Evolutionary conservation across 2,113 vertebrate genomes (phyloP).

Genomic region (Clarias magur): DNA sequence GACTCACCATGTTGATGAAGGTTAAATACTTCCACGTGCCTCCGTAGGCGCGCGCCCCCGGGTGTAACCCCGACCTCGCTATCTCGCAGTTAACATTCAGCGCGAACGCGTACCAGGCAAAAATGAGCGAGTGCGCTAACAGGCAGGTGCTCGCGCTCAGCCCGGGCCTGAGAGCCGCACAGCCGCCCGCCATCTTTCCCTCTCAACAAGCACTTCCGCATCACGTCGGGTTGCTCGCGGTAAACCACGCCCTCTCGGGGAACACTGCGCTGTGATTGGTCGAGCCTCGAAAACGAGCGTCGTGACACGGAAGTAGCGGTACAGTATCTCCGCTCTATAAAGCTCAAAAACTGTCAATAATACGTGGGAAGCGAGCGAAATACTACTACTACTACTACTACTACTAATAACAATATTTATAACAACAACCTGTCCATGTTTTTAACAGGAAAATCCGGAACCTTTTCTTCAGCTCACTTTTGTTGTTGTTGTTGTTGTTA

Average conservation of each 20-base stretch:
- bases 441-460: too few relatives aligned
- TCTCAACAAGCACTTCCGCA: neutral
- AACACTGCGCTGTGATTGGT: neutral
- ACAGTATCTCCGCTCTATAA: too few relatives aligned
- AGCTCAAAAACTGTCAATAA: neutral
- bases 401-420: too few relatives aligned
- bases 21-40: slow-evolving; percentile 73
- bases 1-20: slow-evolving; percentile 69
- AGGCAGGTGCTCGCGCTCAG: neutral
- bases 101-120: slow-evolving; percentile 61
- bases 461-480: too few relatives aligned
- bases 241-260: neutral
- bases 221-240: neutral
- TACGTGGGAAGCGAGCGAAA: too few relatives aligned
- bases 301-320: neutral
- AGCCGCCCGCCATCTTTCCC: slow-evolving; percentile 52
- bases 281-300: neutral
- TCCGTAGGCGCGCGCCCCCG: slow-evolving; percentile 57
- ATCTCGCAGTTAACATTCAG: slow-evolving; percentile 54
- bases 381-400: too few relatives aligned
- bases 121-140: slow-evolving; percentile 49
- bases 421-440: too few relatives aligned
- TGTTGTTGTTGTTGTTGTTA: too few relatives aligned
- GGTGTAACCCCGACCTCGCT: slow-evolving; percentile 38
- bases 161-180: neutral